A percentile compares a stretch with the other conserved stretches of the same genome.
Evolutionary conservation across 2,888 invertebrate species (phyloP).

Genomic region (Drosophila merina): DNA sequence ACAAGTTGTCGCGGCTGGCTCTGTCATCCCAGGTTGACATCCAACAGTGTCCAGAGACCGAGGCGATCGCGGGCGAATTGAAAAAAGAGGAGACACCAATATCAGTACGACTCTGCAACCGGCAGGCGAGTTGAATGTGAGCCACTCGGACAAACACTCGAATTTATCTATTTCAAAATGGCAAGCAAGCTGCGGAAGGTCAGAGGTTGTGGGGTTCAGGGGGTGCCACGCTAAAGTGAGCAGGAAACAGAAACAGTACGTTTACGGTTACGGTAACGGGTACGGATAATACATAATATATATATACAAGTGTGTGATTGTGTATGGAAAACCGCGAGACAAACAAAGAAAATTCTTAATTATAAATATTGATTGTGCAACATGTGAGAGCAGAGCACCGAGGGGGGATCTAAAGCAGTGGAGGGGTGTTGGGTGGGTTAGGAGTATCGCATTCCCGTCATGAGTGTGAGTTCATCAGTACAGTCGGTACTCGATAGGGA

Average conservation of each 20-base stretch:
- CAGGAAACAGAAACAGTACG: conserved; percentile 53
- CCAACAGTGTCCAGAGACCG: conserved; percentile 1
- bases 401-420: conserved; percentile 1
- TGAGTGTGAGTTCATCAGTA: conserved; percentile 55
- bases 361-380: conserved; percentile 78
- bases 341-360: conserved; percentile 74
- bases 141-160: conserved; percentile 58
- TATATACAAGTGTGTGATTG: conserved; percentile 6
- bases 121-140: conserved; percentile 43
- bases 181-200: conserved; percentile 36
- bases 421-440: conserved; percentile 12
- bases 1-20: conserved; percentile 83
- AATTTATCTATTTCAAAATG: conserved; percentile 65
- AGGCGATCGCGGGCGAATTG: conserved; percentile 10
- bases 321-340: conserved; percentile 56
- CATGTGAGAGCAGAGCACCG: conserved; percentile 18
- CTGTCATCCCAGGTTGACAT: conserved; percentile 49
- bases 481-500: conserved; percentile 16
- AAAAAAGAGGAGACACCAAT: conserved; percentile 62
- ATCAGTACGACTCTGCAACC: conserved; percentile 59
- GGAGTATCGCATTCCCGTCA: conserved; percentile 36
- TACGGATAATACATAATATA: conserved; percentile 1
- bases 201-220: conserved; percentile 22
- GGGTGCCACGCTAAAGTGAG: conserved; percentile 73
- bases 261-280: background rate